Evolutionary conservation across 2,888 invertebrate genomes (phyloP).

Genomic region (Epistrophe eligans): DNA sequence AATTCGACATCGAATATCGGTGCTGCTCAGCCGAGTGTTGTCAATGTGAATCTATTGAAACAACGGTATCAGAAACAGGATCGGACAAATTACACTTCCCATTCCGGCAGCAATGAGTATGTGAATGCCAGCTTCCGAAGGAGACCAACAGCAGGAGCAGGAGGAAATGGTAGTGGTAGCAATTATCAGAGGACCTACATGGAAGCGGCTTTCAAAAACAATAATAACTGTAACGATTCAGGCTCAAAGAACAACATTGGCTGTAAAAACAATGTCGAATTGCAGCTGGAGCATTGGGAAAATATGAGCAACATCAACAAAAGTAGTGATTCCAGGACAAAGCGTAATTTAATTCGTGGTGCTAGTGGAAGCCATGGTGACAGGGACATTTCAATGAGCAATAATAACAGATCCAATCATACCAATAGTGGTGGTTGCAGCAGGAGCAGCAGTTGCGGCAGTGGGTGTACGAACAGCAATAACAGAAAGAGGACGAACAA

Average conservation of each 20-base stretch:
- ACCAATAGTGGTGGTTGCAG: conserved; percentile 40
- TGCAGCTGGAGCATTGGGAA: conserved; percentile 77
- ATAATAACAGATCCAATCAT: conserved; percentile 43
- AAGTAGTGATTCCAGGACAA: conserved; percentile 53
- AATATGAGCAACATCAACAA: conserved; percentile 74
- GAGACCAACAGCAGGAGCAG: conserved; percentile 2
- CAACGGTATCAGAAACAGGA: conserved; percentile 76
- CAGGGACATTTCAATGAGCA: conserved; percentile 57
- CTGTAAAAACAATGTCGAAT: conserved; percentile 75
- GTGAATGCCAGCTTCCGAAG: conserved; percentile 72
- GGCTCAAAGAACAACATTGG: conserved; percentile 43
- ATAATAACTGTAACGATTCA: conserved; percentile 64
- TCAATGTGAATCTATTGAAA: conserved; percentile 76
- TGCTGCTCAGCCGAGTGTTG: conserved; percentile 43
- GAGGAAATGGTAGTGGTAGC: conserved; percentile 26
- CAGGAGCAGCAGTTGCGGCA: conserved; percentile 57
- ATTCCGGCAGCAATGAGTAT: conserved; percentile 68
- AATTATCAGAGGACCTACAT: conserved; percentile 52
- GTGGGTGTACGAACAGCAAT: conserved; percentile 68
- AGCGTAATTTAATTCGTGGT: conserved; percentile 37
- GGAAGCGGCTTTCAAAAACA: conserved; percentile 63
- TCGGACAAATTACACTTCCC: conserved; percentile 51
- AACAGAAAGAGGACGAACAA: conserved; percentile 60
- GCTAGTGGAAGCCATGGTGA: conserved; percentile 41
- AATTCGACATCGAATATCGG: conserved; percentile 71